Evolutionary conservation across 2,888 invertebrate genomes (phyloP).

Genomic region (Drosophila infuscata): DNA sequence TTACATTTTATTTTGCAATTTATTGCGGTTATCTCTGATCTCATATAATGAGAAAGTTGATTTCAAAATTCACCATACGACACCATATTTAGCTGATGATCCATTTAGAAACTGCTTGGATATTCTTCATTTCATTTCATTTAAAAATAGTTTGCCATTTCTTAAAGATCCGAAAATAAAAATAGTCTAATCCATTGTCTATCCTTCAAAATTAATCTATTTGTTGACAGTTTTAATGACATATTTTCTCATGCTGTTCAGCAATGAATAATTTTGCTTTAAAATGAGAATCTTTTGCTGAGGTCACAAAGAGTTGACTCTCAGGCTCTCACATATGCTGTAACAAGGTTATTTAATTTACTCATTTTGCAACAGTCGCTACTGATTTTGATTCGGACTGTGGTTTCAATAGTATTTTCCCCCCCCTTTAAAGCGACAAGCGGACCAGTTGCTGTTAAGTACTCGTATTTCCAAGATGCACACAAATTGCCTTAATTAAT

Average conservation of each 20-base stretch:
- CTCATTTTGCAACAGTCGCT: constrained; percentile 8
- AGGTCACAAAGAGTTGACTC: neutral
- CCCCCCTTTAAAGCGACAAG: constrained; percentile 13
- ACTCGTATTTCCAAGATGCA: constrained; percentile 59
- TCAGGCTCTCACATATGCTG: neutral
- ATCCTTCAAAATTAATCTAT: neutral
- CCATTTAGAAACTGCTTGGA: neutral
- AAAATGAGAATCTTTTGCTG: neutral
- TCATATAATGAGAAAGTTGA: neutral
- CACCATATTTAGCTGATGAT: neutral
- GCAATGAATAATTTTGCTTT: neutral
- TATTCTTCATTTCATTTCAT: neutral
- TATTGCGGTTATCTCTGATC: neutral
- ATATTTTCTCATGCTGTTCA: neutral
- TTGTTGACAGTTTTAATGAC: constrained; percentile 3
- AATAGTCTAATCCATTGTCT: neutral
- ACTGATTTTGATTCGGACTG: constrained; percentile 2
- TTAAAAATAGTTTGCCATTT: neutral
- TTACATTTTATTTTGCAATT: neutral
- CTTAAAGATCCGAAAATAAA: neutral
- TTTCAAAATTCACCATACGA: neutral
- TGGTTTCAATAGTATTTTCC: constrained; percentile 8
- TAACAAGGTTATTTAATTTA: constrained; percentile 18
- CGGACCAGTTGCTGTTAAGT: constrained; percentile 26
- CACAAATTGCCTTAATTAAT: constrained; percentile 79